Conservation (phyloP, 2,113 vertebrate species). For the Phalacrocorax carbo region DNA sequence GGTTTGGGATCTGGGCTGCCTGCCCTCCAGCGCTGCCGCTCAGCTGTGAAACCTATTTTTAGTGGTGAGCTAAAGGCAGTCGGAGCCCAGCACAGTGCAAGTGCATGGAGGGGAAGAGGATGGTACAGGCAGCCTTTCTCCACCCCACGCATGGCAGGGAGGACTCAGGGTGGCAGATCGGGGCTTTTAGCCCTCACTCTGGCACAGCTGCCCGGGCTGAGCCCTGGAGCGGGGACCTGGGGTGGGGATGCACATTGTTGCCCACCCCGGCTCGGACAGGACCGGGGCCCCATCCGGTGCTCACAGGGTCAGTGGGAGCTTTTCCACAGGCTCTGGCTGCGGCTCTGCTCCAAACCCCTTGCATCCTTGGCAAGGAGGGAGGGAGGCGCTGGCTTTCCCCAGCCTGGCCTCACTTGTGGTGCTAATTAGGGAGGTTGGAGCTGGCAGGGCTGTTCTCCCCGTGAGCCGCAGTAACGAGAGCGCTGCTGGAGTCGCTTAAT, state of each 20-base stretch:
- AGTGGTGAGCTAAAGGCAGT: neutral
- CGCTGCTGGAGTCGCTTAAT: neutral
- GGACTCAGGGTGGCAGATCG: rapidly evolving
- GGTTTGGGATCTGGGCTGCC: conserved; percentile 34
- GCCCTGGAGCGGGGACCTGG: rapidly evolving
- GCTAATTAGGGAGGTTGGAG: conserved; percentile 29
- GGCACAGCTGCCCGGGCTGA: neutral
- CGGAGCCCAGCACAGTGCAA: neutral
- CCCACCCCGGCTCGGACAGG: rapidly evolving
- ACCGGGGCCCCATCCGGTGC: rapidly evolving
- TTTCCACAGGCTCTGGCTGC: neutral
- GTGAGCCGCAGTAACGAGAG: neutral
- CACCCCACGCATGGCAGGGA: rapidly evolving
- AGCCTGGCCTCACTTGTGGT: conserved; percentile 30
- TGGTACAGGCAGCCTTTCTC: neutral
- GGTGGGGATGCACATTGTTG: neutral
- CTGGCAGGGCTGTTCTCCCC: conserved; percentile 24
- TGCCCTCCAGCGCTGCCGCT: conserved; percentile 10
- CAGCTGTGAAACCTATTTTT: conserved; percentile 32
- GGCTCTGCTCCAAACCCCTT: neutral
- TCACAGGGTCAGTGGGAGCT: rapidly evolving
- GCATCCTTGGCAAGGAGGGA: conserved; percentile 44
- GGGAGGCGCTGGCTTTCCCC: neutral
- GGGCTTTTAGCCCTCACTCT: rapidly evolving
- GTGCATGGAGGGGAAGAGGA: neutral